Base-by-base conservation (phyloP, 2,113 vertebrate genomes). In the Corvus hawaiiensis region DNA sequence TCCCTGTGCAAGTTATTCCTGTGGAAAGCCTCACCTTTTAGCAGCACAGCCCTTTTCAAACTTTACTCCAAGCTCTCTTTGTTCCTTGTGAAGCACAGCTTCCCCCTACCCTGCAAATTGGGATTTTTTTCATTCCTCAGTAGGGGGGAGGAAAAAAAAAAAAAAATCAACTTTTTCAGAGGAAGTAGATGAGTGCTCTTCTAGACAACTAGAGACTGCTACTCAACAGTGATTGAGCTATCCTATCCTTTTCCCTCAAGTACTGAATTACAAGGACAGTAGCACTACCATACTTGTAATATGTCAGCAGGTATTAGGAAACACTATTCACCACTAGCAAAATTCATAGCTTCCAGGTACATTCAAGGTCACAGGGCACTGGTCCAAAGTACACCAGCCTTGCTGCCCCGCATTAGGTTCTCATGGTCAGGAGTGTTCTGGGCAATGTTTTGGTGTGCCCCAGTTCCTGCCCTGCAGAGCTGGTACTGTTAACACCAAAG, bases 31-130 rank as follows among this genome's bases (percentile, higher is more conserved):
- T 93, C 30, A 22, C 21, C 27, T 58, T 86, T 64, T 43, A 66
- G 16, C 24, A 52, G 37, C 37, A 49, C 22, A 1, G 12, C 43
- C 23, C 30, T 91, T 58, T 58, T 37, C 68, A 46, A 28, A 54
- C 27, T 63, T 51, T 7, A 14, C 35, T 39, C 24, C 27, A 82
- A 16, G 16, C 21, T 22, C 11, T 46, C 35, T 26, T 72, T 17
- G 11, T 33, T 69, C 37, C 24, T 37, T n/a, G 5, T 11, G 23
- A 62, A 33, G 8, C 6, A 23, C 11, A 22, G 16, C 35, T 43
- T 51, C 2, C 26, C 10, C 8, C 6, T 6, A 5, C 7, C 6
- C 22, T 0, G 0, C 33, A 84, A 41, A 20, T 0, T 6, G 20
- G 76, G 26, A 37, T 55, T 61, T 46, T 46, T 87, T 85, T 51